These are phyloP conservation scores for Pachydiplax longipennis DNA, from an alignment of 2,888 invertebrate genomes.

Conservation along the genomic window DNA sequence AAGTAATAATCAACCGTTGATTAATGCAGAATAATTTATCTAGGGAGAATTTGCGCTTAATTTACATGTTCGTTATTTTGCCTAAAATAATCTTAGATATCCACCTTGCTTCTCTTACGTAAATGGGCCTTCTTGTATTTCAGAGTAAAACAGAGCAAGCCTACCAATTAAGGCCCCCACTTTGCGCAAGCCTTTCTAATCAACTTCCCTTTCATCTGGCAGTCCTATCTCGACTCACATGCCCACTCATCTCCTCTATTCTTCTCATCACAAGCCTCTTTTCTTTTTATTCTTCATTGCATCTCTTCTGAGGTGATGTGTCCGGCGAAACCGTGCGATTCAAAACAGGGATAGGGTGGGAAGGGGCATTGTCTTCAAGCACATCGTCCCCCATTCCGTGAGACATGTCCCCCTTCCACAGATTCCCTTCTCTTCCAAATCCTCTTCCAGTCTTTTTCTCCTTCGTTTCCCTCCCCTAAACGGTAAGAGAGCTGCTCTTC, in stretches of 20 bases:
- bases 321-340: not conserved
- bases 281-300: not conserved
- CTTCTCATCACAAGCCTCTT: not conserved
- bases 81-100: no score
- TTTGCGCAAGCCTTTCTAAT: not conserved
- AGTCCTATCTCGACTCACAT: not conserved
- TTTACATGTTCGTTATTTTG: no score
- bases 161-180: not conserved
- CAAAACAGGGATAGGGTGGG: not conserved
- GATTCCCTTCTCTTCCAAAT: not conserved
- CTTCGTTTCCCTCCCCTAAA: not conserved
- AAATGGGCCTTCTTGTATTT: no score
- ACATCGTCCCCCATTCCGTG: not conserved
- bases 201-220: not conserved
- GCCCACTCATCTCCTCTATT: not conserved
- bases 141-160: no score
- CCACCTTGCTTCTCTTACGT: no score
- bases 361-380: not conserved
- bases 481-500: not conserved
- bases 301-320: not conserved
- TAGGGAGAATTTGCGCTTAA: no score
- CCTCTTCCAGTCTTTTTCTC: not conserved
- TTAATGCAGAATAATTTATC: no score
- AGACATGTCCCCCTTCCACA: not conserved
- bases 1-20: no score